These are phyloP conservation scores for Anoura caudifer DNA, from an alignment of 2,113 vertebrate species.

Conservation along the genomic window DNA sequence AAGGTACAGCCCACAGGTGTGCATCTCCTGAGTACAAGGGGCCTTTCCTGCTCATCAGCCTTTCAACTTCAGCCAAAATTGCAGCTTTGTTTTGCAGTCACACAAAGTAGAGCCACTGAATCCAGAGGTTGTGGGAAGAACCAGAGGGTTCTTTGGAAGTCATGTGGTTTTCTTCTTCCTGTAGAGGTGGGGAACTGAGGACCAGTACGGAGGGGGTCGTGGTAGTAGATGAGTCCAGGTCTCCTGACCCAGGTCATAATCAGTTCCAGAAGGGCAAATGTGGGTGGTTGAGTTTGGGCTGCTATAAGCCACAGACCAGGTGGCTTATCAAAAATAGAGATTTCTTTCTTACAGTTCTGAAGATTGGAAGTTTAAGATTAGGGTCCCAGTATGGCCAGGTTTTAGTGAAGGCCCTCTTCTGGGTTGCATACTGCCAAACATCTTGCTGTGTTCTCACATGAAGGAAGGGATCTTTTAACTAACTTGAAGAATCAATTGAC, in stretches of 20 bases:
- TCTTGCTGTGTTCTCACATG: not conserved
- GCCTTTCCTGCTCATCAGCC: not conserved
- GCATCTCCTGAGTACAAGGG: not conserved
- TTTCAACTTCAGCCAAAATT: not conserved
- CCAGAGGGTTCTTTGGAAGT: not conserved
- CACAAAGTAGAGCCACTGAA: not conserved
- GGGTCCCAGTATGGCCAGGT: not conserved
- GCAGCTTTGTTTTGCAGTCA: not conserved
- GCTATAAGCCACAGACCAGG: not conserved
- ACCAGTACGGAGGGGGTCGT: not conserved
- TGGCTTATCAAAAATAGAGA: not conserved
- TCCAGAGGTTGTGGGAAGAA: not conserved
- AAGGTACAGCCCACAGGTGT: not conserved
- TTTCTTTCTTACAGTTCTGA: not conserved
- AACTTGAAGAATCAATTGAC: conserved; percentile 14
- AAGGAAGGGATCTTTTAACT: not conserved
- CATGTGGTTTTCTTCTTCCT: not conserved
- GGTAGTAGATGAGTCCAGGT: not conserved
- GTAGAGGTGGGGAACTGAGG: not conserved
- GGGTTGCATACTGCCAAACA: not conserved
- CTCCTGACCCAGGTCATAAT: not conserved
- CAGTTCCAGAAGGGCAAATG: not conserved
- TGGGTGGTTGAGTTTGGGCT: not conserved
- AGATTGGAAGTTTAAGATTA: not conserved
- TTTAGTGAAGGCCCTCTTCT: not conserved